Evolutionary conservation across 2,888 invertebrate species (phyloP).

Genomic region (Allolobophora icterica): DNA sequence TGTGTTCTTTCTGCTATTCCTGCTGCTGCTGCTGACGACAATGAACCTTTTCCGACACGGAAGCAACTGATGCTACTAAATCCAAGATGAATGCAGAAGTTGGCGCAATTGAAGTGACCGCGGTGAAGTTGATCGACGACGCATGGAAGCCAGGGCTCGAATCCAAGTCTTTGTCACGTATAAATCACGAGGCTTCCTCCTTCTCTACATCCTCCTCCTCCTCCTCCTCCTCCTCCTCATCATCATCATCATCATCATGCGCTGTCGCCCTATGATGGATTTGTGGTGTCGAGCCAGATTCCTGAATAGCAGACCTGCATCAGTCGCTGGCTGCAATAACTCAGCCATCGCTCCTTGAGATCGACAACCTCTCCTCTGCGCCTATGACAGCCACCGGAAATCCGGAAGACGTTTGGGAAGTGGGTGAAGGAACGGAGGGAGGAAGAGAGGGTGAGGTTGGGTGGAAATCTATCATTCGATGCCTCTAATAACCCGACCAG

Average conservation of each 20-base stretch:
- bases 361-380: neutral
- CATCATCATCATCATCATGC: neutral
- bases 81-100: neutral
- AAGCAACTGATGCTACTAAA: neutral
- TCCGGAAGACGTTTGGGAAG: neutral
- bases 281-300: neutral
- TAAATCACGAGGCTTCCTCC: neutral
- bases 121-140: neutral
- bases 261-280: neutral
- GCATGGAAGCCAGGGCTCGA: too few relatives aligned
- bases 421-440: neutral
- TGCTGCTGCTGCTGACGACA: neutral
- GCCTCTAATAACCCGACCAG: neutral
- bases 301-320: neutral
- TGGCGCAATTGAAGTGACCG: neutral
- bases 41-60: neutral
- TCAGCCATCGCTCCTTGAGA: neutral
- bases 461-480: neutral
- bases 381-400: neutral
- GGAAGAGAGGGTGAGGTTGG: neutral
- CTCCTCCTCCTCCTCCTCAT: neutral
- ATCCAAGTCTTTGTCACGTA: neutral
- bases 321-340: neutral
- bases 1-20: too few relatives aligned
- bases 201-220: neutral